phyloP scores from a whole-genome alignment of 2,888 invertebrate species.

The Andrena praecox region DNA sequence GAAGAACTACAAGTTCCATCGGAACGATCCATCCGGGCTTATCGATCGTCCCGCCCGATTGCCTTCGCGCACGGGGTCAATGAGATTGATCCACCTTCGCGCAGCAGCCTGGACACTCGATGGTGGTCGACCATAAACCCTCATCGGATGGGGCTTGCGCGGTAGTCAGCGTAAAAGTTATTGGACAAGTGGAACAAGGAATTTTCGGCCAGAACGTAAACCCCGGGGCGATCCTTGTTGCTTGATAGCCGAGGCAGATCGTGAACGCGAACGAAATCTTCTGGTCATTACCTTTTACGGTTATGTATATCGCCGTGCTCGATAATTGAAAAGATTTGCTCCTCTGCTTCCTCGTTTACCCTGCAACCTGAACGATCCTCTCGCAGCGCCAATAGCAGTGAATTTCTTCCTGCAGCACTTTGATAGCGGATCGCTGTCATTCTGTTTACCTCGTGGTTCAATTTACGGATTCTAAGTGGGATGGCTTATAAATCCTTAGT shows the following conservation, averaged over 20 bases:
- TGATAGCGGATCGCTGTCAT: slow-evolving; percentile 31
- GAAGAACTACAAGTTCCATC: slow-evolving; percentile 60
- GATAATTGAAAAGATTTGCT: slow-evolving; percentile 49
- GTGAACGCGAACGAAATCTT: slow-evolving; percentile 26
- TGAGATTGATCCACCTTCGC: slow-evolving; percentile 36
- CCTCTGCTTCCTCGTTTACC: neutral
- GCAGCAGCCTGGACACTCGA: slow-evolving; percentile 18
- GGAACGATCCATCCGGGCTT: slow-evolving; percentile 37
- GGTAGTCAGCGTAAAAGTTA: slow-evolving; percentile 39
- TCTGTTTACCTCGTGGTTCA: slow-evolving; percentile 1
- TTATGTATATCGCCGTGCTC: slow-evolving; percentile 3
- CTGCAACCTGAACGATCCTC: neutral
- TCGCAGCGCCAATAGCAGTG: neutral
- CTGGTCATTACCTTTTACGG: slow-evolving; percentile 31
- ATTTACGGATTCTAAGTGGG: slow-evolving; percentile 23
- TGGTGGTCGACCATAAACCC: slow-evolving; percentile 32
- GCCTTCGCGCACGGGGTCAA: slow-evolving; percentile 28
- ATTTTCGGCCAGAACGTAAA: slow-evolving; percentile 24
- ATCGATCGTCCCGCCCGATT: slow-evolving; percentile 38
- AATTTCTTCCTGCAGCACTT: slow-evolving; percentile 12
- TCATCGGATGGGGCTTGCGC: slow-evolving; percentile 1
- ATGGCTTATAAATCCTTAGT: slow-evolving; percentile 12
- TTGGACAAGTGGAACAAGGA: slow-evolving; percentile 13
- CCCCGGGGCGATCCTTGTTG: slow-evolving; percentile 18
- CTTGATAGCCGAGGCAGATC: slow-evolving; percentile 6